Conservation (phyloP, 2,888 invertebrate genomes). For the Byasa hedistus region DNA sequence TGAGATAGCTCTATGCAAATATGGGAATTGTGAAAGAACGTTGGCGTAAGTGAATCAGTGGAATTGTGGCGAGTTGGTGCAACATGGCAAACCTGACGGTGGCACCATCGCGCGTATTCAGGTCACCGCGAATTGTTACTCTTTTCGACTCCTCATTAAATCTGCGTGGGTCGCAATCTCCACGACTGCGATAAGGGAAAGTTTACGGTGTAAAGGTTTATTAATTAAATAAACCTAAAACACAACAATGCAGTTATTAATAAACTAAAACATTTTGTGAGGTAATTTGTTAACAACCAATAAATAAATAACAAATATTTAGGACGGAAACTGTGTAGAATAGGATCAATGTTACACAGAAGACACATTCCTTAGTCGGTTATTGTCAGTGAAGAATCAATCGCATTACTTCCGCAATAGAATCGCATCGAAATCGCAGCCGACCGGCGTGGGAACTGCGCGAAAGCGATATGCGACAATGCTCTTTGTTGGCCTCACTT, state of each 20-base stretch:
- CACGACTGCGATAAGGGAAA: no score
- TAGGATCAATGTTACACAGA: not conserved
- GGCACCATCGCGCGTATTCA: conserved; percentile 48
- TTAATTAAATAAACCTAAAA: no score
- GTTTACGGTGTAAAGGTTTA: no score
- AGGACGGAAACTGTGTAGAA: not conserved
- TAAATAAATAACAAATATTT: not conserved
- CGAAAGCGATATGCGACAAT: conserved; percentile 67
- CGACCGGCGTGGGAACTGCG: conserved; percentile 59
- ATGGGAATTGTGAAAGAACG: conserved; percentile 24
- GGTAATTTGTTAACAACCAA: no score
- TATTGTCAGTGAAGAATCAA: conserved; percentile 36
- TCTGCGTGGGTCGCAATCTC: no score
- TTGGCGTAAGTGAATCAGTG: conserved; percentile 32
- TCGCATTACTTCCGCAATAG: conserved; percentile 30
- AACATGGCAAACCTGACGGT: conserved; percentile 43
- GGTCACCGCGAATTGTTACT: conserved; percentile 57
- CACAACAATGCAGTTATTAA: no score
- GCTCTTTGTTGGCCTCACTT: conserved; percentile 48
- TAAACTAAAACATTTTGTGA: no score
- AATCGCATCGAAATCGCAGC: conserved; percentile 19
- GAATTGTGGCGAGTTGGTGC: conserved; percentile 50
- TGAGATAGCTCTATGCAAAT: conserved; percentile 2
- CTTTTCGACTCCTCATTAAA: conserved; percentile 36
- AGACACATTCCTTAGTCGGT: not conserved